Percentiles rank a stretch among this genome's conserved stretches.
These are phyloP conservation scores for Pseudomyrmex gracilis DNA, from an alignment of 1,140 invertebrate species.

Conservation along the genomic window DNA sequence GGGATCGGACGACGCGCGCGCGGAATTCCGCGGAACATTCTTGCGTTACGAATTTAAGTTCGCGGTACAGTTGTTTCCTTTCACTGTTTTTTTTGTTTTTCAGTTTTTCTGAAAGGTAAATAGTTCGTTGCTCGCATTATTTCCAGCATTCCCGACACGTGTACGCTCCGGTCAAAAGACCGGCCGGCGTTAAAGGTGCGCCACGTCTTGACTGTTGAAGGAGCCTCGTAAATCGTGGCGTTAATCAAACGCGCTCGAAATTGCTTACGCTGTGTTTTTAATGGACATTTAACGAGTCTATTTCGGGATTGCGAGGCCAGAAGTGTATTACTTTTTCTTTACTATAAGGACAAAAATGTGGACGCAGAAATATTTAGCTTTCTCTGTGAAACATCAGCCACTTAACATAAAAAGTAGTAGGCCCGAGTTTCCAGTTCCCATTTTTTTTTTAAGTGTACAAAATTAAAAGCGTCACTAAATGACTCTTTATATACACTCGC, in stretches of 20 bases:
- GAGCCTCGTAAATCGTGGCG: conserved; percentile 17
- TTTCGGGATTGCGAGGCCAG: background rate
- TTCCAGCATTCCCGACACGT: conserved; percentile 32
- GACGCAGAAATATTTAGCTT: background rate
- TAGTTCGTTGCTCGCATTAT: conserved; percentile 62
- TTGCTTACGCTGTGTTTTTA: conserved; percentile 28
- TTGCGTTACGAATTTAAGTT: conserved; percentile 64
- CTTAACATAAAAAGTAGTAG: background rate
- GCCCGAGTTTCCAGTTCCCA: too few relatives aligned
- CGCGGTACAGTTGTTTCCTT: conserved; percentile 30
- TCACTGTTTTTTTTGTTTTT: conserved; percentile 26
- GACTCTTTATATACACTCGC: conserved; percentile 9
- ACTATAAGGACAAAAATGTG: too few relatives aligned
- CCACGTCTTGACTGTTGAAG: conserved; percentile 3
- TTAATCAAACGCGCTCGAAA: conserved; percentile 29
- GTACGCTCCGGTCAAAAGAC: conserved; percentile 19
- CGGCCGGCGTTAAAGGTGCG: conserved; percentile 39
- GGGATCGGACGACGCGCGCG: conserved; percentile 58
- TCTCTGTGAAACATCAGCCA: background rate
- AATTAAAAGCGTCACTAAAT: too few relatives aligned
- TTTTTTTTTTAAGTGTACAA: too few relatives aligned
- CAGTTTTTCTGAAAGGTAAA: conserved; percentile 36
- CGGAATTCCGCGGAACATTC: conserved; percentile 57
- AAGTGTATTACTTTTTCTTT: background rate
- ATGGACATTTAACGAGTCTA: conserved; percentile 19